Conservation (phyloP, 2,888 invertebrate genomes). For the Athalia cordata region DNA sequence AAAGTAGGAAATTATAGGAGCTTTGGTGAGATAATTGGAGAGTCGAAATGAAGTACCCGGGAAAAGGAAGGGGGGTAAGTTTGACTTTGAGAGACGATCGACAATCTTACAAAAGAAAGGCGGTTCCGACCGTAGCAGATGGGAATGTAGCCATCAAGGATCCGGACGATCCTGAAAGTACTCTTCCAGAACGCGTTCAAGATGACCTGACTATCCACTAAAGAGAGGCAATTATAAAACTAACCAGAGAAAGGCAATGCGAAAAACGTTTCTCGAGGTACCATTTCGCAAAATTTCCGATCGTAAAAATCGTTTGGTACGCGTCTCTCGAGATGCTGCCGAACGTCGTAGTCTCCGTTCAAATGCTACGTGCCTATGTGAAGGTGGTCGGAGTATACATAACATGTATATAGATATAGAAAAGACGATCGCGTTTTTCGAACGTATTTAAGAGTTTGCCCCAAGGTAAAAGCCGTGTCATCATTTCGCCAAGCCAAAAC, state of each 20-base stretch:
- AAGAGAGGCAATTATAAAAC: slow-evolving; percentile 69
- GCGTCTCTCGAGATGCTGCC: neutral
- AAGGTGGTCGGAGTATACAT: no score
- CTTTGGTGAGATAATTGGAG: no score
- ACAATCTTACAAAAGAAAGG: slow-evolving; percentile 32
- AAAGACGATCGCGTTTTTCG: neutral
- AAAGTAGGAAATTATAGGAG: neutral
- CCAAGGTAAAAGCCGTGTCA: slow-evolving; percentile 65
- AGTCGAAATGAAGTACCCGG: neutral
- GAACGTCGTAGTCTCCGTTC: no score
- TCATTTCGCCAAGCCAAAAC: slow-evolving; percentile 60
- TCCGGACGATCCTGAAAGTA: neutral
- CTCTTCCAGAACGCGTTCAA: slow-evolving; percentile 6
- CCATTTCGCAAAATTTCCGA: neutral
- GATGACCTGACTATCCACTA: slow-evolving; percentile 56
- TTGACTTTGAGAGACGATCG: no score
- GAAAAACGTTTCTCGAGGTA: neutral
- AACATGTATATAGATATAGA: neutral
- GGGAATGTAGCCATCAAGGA: neutral
- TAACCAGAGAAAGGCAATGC: slow-evolving; percentile 47
- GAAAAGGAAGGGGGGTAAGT: neutral
- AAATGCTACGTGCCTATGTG: no score
- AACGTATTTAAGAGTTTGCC: slow-evolving; percentile 58
- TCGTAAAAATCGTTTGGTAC: slow-evolving; percentile 21
- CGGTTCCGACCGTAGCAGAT: slow-evolving; percentile 22